Evolutionary conservation across 2,888 invertebrate genomes (phyloP).

Genomic region (Anarsia innoxiella): DNA sequence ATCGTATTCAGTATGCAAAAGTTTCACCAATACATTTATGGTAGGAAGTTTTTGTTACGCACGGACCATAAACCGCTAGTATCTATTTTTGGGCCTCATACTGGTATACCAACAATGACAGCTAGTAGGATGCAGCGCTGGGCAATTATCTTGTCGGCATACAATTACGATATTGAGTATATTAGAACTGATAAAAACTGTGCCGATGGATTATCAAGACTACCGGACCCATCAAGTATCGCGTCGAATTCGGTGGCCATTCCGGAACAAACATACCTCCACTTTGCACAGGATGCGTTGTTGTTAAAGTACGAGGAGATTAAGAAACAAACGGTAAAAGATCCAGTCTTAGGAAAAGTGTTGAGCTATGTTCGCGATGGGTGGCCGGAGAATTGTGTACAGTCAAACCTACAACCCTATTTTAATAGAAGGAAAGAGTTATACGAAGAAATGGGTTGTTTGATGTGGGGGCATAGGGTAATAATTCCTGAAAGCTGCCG

Average conservation of each 20-base stretch:
- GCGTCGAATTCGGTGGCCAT: not conserved
- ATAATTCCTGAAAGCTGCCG: slow-evolving; percentile 13
- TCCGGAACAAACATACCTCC: slow-evolving; percentile 11
- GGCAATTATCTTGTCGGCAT: slow-evolving; percentile 10
- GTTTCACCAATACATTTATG: slow-evolving; percentile 16
- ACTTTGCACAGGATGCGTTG: slow-evolving; percentile 7
- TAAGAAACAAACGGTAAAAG: not conserved
- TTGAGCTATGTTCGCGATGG: not conserved
- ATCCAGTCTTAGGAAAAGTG: not conserved
- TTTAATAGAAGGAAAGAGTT: not conserved
- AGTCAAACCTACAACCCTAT: not conserved
- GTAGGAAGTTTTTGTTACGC: slow-evolving; percentile 7
- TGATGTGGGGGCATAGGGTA: slow-evolving; percentile 19
- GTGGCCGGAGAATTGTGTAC: not conserved
- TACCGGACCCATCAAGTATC: not conserved
- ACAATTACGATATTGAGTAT: slow-evolving; percentile 12
- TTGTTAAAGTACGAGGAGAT: slow-evolving; percentile 3
- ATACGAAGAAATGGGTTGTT: not conserved
- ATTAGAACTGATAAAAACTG: slow-evolving; percentile 8
- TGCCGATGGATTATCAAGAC: slow-evolving; percentile 9
- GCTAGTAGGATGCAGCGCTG: slow-evolving; percentile 14
- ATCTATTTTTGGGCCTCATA: slow-evolving; percentile 7
- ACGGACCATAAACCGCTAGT: slow-evolving; percentile 15
- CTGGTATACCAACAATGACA: slow-evolving; percentile 11
- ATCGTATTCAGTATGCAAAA: slow-evolving; percentile 14